Evolutionary conservation across 1,140 invertebrate species (phyloP).

Genomic region (Brachionus manjavacas): DNA sequence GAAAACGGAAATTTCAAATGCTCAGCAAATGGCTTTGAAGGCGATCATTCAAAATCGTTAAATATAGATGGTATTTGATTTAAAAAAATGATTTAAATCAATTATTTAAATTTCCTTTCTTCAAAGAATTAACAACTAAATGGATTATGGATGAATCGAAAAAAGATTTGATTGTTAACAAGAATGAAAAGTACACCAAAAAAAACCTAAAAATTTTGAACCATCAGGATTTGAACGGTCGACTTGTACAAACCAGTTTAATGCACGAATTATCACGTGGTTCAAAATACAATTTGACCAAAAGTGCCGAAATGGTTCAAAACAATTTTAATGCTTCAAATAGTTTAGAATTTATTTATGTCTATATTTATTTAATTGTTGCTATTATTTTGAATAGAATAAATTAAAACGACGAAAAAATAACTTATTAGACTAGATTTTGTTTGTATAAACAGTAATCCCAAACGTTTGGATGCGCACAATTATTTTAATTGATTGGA

Average conservation of each 20-base stretch:
- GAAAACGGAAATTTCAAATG: conserved; percentile 36
- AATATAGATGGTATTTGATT: background rate
- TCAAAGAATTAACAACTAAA: background rate
- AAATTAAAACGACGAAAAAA: background rate
- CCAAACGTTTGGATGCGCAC: background rate
- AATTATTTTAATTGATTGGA: background rate
- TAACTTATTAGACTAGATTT: background rate
- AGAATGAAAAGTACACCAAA: background rate
- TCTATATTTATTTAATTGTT: background rate
- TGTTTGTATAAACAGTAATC: conserved; percentile 15
- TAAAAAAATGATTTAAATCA: background rate
- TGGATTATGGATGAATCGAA: background rate
- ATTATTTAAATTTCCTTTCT: background rate
- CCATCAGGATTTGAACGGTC: background rate
- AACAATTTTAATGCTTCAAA: background rate
- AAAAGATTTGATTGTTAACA: background rate
- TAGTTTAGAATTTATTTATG: background rate
- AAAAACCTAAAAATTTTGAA: background rate
- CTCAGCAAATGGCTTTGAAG: conserved; percentile 9
- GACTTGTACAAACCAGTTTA: background rate
- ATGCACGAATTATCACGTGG: background rate
- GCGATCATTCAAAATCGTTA: background rate
- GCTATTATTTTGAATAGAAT: background rate
- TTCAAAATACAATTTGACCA: conserved; percentile 1
- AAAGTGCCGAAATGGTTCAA: conserved; percentile 4